phyloP scores from a whole-genome alignment of 2,888 invertebrate species.

The Xestia c-nigrum region DNA sequence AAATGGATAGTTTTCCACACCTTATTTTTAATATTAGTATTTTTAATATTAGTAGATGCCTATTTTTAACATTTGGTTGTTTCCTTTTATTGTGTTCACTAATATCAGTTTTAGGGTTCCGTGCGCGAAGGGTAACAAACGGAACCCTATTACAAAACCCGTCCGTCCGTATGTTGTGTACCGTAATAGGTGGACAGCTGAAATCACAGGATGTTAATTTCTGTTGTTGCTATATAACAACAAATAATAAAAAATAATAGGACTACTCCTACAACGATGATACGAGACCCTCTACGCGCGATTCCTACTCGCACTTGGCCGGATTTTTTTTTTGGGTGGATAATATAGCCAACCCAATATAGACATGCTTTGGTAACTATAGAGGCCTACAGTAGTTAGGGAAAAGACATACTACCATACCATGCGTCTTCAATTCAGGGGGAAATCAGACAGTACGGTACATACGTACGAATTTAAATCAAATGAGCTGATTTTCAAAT shows the following conservation, averaged over 20 bases:
- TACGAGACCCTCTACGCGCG: no score
- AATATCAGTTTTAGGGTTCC: no score
- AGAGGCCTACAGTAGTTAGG: background rate
- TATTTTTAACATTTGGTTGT: background rate
- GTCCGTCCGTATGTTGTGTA: no score
- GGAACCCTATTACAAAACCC: no score
- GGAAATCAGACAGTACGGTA: background rate
- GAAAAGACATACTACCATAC: background rate
- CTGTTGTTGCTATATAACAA: no score
- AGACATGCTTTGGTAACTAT: background rate
- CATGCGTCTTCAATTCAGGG: conserved; percentile 6
- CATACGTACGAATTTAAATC: background rate
- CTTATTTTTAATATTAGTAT: no score
- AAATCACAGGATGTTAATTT: no score
- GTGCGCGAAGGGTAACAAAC: no score
- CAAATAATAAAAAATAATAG: no score
- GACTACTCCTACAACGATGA: no score
- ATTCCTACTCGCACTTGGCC: no score
- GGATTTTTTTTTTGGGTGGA: background rate
- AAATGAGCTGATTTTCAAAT: background rate
- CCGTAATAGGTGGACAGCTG: no score
- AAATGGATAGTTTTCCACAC: background rate
- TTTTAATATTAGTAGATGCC: background rate
- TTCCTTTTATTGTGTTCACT: background rate
- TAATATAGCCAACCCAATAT: background rate